Conservation (phyloP, 2,797 vertebrate genomes). For the Scyliorhinus canicula region DNA sequence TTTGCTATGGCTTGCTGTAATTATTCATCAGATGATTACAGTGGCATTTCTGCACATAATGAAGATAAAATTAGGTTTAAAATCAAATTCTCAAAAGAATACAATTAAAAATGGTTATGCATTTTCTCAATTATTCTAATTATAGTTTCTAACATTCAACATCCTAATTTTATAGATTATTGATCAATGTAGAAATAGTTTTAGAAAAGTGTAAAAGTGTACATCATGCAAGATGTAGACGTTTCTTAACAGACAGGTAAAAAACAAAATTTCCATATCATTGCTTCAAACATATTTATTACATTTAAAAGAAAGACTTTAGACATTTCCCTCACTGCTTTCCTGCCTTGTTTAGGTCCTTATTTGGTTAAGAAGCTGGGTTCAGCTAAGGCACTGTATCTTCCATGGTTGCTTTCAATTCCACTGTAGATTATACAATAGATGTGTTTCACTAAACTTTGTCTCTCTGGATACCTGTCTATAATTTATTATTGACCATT, state of each 20-base stretch:
- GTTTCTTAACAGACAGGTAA: conserved; percentile 1
- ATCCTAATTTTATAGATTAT: background rate
- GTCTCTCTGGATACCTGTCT: background rate
- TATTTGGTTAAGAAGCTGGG: background rate
- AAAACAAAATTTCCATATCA: background rate
- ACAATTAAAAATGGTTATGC: background rate
- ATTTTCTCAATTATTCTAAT: background rate
- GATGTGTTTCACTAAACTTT: conserved; percentile 18
- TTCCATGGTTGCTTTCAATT: conserved; percentile 26
- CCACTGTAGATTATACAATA: conserved; percentile 33
- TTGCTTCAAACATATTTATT: conserved; percentile 18
- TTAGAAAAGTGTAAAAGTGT: background rate
- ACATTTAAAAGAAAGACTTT: background rate
- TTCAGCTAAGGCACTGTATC: background rate
- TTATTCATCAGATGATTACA: conserved; percentile 6
- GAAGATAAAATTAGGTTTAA: conserved; percentile 19
- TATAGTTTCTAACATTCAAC: background rate
- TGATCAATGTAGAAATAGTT: background rate
- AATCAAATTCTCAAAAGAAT: conserved; percentile 10
- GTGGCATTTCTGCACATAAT: conserved; percentile 26
- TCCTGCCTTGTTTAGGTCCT: background rate
- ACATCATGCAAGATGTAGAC: background rate
- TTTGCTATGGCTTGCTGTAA: conserved; percentile 6
- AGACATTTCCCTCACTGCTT: conserved; percentile 12
- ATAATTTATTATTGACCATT: background rate